Base-by-base conservation (phyloP, 2,113 vertebrate genomes). In the Dasypus novemcinctus region DNA sequence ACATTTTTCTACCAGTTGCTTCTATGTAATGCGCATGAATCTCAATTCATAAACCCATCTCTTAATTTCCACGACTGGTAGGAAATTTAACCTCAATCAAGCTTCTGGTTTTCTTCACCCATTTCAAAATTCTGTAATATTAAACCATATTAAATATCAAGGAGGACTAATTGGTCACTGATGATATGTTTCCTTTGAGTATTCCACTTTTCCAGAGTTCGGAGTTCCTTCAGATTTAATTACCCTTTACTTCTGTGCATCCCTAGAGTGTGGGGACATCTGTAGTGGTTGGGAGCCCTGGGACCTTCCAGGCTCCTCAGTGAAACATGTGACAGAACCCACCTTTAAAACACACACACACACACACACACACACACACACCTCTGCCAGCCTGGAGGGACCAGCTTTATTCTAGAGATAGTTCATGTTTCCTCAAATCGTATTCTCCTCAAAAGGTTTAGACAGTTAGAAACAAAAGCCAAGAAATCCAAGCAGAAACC, bases 281-380 rank as follows among this genome's bases (percentile, higher is more conserved):
- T 21, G 0, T 9, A 25, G 25, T 46, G 15, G 0, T n/a, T 13
- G 25, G 38, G 41, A 82, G 12, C 3, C 15, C 41, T 86, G 8
- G 11, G 2, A 29, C 7, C 3, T 15, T 41, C 0, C 7, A 75
- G 46, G 15, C 46, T 68, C 46, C 46, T 74, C 63, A 54, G 3
- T 41, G 4, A 41, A 18, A 63, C 23, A 15, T 15, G 23, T 23
- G 15, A 8, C 17, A 69, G 33, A 59, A 5, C 4, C 41, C 17
- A 12, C 4, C n/a, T 0, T 29, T 33, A 15, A 81, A 7, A 78
- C 46, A 31, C 31, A 23, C 0, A 25, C 15, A 1, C 12, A 36
- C 2, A 36, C 14, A 33, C 29, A 15, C 9, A 31, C 36, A 3
- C 5, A 43, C 0, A 13, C 0, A 31, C 33, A 33, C 17, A 23